Evolutionary conservation across 2,113 vertebrate species (phyloP).

Genomic region (Balaenoptera acutorostrata): DNA sequence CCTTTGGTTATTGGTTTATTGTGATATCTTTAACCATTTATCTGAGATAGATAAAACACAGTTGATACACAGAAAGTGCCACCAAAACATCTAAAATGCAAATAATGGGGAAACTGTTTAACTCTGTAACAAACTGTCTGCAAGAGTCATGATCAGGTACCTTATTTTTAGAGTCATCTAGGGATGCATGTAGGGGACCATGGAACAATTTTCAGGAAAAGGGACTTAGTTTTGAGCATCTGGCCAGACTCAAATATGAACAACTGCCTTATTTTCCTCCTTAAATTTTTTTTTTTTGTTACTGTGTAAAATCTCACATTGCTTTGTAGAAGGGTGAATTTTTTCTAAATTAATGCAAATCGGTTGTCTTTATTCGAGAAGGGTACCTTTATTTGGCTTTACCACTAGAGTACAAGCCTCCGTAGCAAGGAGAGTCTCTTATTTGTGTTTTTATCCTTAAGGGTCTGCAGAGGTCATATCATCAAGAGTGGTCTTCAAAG

Average conservation of each 20-base stretch:
- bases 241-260: not conserved
- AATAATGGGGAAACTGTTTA: not conserved
- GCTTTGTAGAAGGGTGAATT: not conserved
- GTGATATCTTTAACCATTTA: not conserved
- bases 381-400: not conserved
- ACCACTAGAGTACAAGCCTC: not conserved
- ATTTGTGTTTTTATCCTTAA: not conserved
- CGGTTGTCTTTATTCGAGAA: not conserved
- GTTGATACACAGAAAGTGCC: not conserved
- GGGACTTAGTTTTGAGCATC: not conserved
- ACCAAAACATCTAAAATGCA: not conserved
- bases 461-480: not conserved
- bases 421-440: not conserved
- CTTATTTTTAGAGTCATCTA: not conserved
- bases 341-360: not conserved
- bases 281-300: not conserved
- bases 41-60: not conserved
- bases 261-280: not conserved
- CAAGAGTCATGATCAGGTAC: not conserved
- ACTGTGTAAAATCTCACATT: not conserved
- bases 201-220: not conserved
- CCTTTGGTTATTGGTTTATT: not conserved
- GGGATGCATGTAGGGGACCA: no score
- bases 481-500: not conserved
- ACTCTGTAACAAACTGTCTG: not conserved